Conservation (phyloP, 2,797 vertebrate species). For the Acanthurus lineatus region DNA sequence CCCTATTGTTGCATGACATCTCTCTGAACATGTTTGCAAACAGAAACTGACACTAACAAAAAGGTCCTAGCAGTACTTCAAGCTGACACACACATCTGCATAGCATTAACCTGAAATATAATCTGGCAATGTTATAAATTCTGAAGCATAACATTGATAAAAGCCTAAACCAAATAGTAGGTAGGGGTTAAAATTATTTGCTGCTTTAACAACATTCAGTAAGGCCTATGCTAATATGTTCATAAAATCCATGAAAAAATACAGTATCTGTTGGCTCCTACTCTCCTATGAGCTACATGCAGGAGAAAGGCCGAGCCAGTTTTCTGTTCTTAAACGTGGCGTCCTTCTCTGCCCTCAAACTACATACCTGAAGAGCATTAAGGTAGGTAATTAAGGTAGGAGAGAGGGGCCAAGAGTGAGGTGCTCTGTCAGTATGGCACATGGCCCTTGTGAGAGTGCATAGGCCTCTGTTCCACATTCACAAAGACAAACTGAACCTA, state of each 20-base stretch:
- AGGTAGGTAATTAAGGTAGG: slow-evolving; percentile 45
- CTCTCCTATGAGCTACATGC: slow-evolving; percentile 74
- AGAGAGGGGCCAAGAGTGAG: slow-evolving; percentile 63
- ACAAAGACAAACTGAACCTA: slow-evolving; percentile 65
- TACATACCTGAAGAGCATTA: slow-evolving; percentile 54
- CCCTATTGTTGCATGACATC: slow-evolving; percentile 45
- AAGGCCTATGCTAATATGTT: slow-evolving; percentile 75
- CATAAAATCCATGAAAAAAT: slow-evolving; percentile 78
- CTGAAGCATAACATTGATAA: slow-evolving; percentile 61
- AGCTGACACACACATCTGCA: slow-evolving; percentile 75
- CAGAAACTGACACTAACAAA: slow-evolving; percentile 44
- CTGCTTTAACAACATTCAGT: slow-evolving; percentile 67
- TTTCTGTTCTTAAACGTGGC: slow-evolving; percentile 37
- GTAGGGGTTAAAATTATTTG: slow-evolving; percentile 64
- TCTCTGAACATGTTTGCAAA: slow-evolving; percentile 54
- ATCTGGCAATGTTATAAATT: slow-evolving; percentile 64
- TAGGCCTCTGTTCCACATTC: slow-evolving; percentile 78
- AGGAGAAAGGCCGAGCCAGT: slow-evolving; percentile 46
- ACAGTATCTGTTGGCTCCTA: slow-evolving; percentile 70
- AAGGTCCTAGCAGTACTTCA: slow-evolving; percentile 54
- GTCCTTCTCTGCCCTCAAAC: slow-evolving; percentile 51
- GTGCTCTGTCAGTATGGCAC: slow-evolving; percentile 70
- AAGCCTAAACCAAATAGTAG: slow-evolving; percentile 62
- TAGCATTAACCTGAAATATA: slow-evolving; percentile 76
- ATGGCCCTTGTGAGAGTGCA: slow-evolving; percentile 67